phyloP scores from a whole-genome alignment of 2,888 invertebrate genomes.

The Hypomecis punctinalis region DNA sequence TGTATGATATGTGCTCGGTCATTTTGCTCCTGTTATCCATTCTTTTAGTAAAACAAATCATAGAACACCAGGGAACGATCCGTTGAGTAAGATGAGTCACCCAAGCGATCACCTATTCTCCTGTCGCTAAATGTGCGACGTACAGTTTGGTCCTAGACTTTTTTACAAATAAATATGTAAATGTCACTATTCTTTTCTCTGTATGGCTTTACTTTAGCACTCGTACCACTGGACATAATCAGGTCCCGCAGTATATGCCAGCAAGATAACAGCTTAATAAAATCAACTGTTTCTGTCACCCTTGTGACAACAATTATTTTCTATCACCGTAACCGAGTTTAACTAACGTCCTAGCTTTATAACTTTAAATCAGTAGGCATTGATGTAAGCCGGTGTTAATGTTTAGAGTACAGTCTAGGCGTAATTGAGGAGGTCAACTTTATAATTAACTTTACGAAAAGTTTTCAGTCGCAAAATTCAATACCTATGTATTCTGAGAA shows the following conservation, averaged over 20 bases:
- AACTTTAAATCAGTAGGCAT: slow-evolving; percentile 18
- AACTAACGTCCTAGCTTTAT: slow-evolving; percentile 34
- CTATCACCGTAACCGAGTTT: slow-evolving; percentile 1
- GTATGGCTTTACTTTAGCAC: not conserved
- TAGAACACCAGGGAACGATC: too few species aligned
- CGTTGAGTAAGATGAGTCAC: too few species aligned
- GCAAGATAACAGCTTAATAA: not conserved
- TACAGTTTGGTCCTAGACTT: too few species aligned
- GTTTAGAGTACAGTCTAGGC: slow-evolving; percentile 13
- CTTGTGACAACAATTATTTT: slow-evolving; percentile 29
- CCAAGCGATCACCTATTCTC: too few species aligned
- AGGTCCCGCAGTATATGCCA: slow-evolving; percentile 12
- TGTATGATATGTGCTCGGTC: too few species aligned
- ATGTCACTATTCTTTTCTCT: not conserved
- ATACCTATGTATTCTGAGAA: too few species aligned
- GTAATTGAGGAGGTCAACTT: slow-evolving; percentile 14
- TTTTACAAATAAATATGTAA: too few species aligned
- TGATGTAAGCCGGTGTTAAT: slow-evolving; percentile 19
- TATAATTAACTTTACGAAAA: not conserved
- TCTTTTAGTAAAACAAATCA: too few species aligned
- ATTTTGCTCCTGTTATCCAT: too few species aligned
- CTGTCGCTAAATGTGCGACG: too few species aligned
- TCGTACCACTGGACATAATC: not conserved
- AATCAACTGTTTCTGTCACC: slow-evolving; percentile 41
- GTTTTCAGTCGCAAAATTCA: too few species aligned